Percentiles rank a stretch among this genome's conserved stretches.
Conservation (phyloP, 2,797 vertebrate species). For the Sebastes aleutianus region DNA sequence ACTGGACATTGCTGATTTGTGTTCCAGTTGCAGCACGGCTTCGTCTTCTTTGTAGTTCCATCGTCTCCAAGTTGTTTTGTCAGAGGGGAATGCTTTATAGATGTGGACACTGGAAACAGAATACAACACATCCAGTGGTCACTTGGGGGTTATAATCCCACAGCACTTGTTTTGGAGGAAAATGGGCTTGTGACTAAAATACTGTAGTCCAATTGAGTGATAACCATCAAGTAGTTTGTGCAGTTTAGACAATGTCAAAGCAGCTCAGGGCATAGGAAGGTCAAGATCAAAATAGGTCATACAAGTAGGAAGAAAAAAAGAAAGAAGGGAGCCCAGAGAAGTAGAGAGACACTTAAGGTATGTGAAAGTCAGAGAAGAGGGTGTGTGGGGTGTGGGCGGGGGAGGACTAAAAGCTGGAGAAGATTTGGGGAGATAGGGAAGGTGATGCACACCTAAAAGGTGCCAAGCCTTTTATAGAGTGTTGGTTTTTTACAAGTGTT, state of each 20-base stretch:
- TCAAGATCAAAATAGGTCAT: constrained; percentile 12
- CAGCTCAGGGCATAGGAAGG: neutral
- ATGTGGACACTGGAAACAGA: neutral
- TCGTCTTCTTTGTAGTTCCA: neutral
- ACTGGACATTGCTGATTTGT: neutral
- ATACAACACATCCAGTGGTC: neutral
- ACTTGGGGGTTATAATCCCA: neutral
- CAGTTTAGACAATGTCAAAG: neutral
- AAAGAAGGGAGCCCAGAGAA: neutral
- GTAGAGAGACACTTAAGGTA: neutral
- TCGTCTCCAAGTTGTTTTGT: neutral
- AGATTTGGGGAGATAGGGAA: constrained; percentile 29
- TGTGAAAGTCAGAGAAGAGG: constrained; percentile 12
- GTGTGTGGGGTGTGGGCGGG: neutral
- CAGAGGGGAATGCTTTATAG: neutral
- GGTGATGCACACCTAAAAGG: constrained; percentile 55
- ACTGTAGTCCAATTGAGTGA: neutral
- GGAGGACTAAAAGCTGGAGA: constrained; percentile 16
- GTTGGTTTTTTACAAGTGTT: constrained; percentile 55
- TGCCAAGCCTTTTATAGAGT: constrained; percentile 53
- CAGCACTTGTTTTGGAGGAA: neutral
- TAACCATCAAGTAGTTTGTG: neutral
- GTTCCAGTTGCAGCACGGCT: neutral
- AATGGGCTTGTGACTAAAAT: neutral
- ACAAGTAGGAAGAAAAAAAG: neutral